These are phyloP conservation scores for Stomatorhinus ivindoensis DNA, from an alignment of 2,113 vertebrate genomes.

Conservation along the genomic window DNA sequence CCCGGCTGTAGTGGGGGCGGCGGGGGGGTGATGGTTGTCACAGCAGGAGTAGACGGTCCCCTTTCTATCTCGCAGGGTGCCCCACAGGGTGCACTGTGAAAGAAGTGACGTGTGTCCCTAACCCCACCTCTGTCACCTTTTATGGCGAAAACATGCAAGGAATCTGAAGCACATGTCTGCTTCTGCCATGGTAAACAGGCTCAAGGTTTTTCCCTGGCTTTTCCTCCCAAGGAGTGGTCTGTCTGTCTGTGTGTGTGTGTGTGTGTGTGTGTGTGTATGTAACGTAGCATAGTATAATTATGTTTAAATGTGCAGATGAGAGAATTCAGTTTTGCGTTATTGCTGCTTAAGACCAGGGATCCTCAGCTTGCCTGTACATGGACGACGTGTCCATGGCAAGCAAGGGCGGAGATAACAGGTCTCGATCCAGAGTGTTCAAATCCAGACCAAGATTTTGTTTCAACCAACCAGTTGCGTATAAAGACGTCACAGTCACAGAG, in stretches of 20 bases:
- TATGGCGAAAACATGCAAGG: constrained; percentile 27
- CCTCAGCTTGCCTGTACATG: neutral
- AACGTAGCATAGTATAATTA: neutral
- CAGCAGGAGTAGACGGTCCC: neutral
- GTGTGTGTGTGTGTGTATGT: neutral
- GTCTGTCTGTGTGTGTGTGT: too few species aligned
- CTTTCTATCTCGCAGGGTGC: neutral
- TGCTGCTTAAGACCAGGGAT: neutral
- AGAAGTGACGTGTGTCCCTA: constrained; percentile 18
- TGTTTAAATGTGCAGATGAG: neutral
- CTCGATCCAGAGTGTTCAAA: too few species aligned
- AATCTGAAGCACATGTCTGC: constrained; percentile 10
- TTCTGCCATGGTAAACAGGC: neutral
- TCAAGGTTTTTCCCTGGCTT: neutral
- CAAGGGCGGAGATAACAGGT: too few species aligned
- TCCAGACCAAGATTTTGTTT: too few species aligned
- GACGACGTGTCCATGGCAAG: neutral
- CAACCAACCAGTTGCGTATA: too few species aligned
- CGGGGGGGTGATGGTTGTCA: neutral
- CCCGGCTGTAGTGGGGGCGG: neutral
- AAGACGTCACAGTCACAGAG: too few species aligned
- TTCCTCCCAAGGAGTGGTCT: neutral
- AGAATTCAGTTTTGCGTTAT: neutral
- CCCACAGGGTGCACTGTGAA: neutral
- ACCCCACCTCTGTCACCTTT: constrained; percentile 15